These are phyloP conservation scores for Ahaetulla prasina DNA, from an alignment of 2,113 vertebrate species.

Conservation along the genomic window DNA sequence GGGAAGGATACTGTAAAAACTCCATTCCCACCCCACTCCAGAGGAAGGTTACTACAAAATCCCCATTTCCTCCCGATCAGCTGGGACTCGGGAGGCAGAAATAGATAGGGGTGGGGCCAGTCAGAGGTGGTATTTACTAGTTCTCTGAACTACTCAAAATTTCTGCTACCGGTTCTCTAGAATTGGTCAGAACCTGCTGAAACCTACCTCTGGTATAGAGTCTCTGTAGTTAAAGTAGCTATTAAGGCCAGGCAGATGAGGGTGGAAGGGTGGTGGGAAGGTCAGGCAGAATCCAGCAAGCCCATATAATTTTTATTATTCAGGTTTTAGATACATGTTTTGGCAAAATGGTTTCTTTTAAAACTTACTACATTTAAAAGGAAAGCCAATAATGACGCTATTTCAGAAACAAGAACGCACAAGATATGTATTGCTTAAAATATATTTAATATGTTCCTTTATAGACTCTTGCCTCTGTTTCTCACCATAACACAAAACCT, in stretches of 20 bases:
- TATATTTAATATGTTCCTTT: not conserved
- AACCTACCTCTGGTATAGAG: no score
- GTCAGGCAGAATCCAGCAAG: not conserved
- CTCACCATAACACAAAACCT: not conserved
- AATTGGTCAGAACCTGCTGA: no score
- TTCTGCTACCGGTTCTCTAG: no score
- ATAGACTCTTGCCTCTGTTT: not conserved
- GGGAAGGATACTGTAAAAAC: no score
- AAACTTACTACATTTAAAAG: not conserved
- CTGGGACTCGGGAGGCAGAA: no score
- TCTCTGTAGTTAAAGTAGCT: not conserved
- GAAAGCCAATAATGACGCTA: not conserved
- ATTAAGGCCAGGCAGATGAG: not conserved
- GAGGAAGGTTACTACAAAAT: no score
- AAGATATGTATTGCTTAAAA: not conserved
- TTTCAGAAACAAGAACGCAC: not conserved
- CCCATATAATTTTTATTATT: not conserved
- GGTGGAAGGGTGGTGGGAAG: not conserved
- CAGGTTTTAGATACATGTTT: not conserved
- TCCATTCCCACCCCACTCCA: no score
- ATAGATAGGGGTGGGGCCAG: no score
- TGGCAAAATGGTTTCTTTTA: not conserved
- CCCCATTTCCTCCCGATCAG: no score
- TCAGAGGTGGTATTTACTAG: no score
- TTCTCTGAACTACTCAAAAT: no score